Conservation (phyloP, 2,113 vertebrate genomes). For the Amblyornis subalaris region DNA sequence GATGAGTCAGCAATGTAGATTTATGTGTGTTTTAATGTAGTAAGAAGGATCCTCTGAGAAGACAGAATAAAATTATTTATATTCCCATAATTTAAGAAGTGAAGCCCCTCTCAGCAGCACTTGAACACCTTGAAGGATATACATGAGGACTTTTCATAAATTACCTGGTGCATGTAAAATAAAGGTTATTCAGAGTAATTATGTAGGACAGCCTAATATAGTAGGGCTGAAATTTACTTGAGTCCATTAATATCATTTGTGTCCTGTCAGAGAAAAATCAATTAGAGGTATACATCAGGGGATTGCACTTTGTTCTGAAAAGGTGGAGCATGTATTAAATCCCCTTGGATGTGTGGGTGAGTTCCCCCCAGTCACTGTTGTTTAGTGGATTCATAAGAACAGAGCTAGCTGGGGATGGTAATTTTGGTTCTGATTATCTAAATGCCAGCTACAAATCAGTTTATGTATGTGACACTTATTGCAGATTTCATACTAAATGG, state of each 20-base stretch:
- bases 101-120: not conserved
- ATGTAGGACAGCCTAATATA: not conserved
- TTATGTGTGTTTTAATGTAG: not conserved
- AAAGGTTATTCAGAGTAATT: slow-evolving; percentile 22
- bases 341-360: not conserved
- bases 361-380: not conserved
- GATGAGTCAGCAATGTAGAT: slow-evolving; percentile 7
- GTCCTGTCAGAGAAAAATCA: not conserved
- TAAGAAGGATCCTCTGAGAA: not conserved
- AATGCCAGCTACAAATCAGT: not conserved
- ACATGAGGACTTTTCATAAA: not conserved
- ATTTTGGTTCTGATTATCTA: not conserved
- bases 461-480: not conserved
- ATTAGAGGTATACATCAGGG: not conserved
- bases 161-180: not conserved
- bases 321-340: not conserved
- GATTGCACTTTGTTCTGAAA: not conserved
- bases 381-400: not conserved
- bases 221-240: not conserved
- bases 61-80: not conserved
- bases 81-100: not conserved
- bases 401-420: not conserved
- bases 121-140: not conserved
- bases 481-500: not conserved
- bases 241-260: slow-evolving; percentile 12